Conservation (phyloP, 2,113 vertebrate species). For the Speoplatyrhinus poulsoni region DNA sequence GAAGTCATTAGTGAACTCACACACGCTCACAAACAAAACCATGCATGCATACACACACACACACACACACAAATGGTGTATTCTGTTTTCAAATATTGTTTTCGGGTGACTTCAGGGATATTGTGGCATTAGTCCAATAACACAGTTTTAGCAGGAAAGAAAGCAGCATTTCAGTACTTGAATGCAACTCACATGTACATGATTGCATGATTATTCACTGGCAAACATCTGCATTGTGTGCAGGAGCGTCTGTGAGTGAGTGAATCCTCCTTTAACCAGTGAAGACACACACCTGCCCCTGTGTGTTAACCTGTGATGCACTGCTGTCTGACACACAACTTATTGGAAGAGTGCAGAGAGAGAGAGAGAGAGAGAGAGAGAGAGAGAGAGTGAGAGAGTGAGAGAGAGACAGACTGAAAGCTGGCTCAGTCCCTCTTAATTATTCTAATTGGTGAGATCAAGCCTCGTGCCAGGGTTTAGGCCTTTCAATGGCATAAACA, state of each 20-base stretch:
- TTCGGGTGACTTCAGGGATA: background rate
- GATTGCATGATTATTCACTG: background rate
- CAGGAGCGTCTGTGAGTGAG: constrained; percentile 18
- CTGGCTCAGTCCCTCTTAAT: constrained; percentile 71
- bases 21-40: constrained; percentile 5
- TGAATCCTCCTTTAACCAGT: constrained; percentile 15
- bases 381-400: constrained; percentile 7
- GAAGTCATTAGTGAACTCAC: constrained; percentile 72
- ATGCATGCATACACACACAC: constrained; percentile 7
- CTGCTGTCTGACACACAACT: constrained; percentile 42
- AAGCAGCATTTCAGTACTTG: constrained; percentile 18
- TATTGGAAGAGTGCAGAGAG: constrained; percentile 36
- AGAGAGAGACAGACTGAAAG: constrained; percentile 61
- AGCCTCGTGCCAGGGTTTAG: constrained; percentile 68
- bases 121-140: background rate
- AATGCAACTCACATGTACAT: background rate
- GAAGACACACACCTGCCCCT: constrained; percentile 25
- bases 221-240: background rate
- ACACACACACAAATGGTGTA: constrained; percentile 4
- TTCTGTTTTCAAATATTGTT: constrained; percentile 1
- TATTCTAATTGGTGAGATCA: constrained; percentile 75
- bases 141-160: constrained; percentile 12
- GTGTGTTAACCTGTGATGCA: constrained; percentile 43
- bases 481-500: constrained; percentile 56
- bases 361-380: constrained; percentile 7